Evolutionary conservation across 2,888 invertebrate genomes (phyloP), one percentile per base, ranked within the genome.

Genomic region (Erynnis tages): DNA sequence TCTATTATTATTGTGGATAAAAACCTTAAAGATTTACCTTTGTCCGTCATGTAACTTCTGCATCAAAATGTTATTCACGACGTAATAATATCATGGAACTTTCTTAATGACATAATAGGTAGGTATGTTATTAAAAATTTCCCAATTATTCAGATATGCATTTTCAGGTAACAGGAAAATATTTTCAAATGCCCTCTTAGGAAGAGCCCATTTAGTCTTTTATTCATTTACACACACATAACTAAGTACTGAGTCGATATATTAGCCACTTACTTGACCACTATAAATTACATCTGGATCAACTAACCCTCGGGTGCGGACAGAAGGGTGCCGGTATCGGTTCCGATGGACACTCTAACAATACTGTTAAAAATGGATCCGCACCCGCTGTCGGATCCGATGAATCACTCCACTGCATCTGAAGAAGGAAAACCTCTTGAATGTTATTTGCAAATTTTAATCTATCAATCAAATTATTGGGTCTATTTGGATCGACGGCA

Each of bases 301-400:
- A 79, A 75, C 73, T 73, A 73, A 71, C 71, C 64, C 47, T 67
- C 65, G 70, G 74, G 70, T 58, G 35, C 16, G 48, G 30, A 29
- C 27, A 4, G 32, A 17, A 32, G 43, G 35, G 49, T 40, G 14
- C 65, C 69, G 67, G 61, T 69, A 68, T 70, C 72, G 67, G 62
- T 58, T 55, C 54, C 55, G 66, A 62, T 67, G 74, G 85, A 81
- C 83, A 79, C 67, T 62, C 71, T 69, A 64, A 86, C 85, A 86
- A 85, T 75, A 66, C 66, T 70, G 82, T 88, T 85, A 86, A 87
- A 88, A 88, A 88, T 87, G 88, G 76, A 73, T 70, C 63, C 63
- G 56, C 67, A 69, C 70, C 74, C 66, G 63, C 79, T 79, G 82
- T 82, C 84, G 67, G 73, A 54, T 41, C 59, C 72, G 76, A 87